phyloP scores from a whole-genome alignment of 2,797 vertebrate genomes.

The Acanthopagrus latus region DNA sequence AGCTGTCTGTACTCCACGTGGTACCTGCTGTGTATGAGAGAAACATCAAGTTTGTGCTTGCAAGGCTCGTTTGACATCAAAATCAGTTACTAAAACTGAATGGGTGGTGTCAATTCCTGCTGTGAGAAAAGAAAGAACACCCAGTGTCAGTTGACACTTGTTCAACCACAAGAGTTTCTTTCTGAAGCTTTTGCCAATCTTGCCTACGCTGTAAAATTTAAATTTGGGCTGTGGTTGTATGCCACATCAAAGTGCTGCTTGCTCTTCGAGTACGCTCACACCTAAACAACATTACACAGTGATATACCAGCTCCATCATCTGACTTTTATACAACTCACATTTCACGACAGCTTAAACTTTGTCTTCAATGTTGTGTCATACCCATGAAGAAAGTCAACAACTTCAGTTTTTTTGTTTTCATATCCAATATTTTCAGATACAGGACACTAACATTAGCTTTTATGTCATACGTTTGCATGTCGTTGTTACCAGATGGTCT shows the following conservation, averaged over 20 bases:
- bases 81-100: constrained; percentile 20
- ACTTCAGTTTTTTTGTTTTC: neutral
- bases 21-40: constrained; percentile 85
- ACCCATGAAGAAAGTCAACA: neutral
- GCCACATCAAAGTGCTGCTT: constrained; percentile 32
- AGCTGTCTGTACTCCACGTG: constrained; percentile 98
- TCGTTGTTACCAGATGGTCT: neutral
- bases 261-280: neutral
- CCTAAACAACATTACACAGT: neutral
- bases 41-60: constrained; percentile 7
- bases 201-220: neutral
- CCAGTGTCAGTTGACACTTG: constrained; percentile 33
- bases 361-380: neutral
- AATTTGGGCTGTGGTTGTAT: neutral
- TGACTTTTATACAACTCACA: neutral
- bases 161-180: constrained; percentile 30
- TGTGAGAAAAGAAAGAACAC: constrained; percentile 5
- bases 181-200: neutral
- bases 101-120: constrained; percentile 20
- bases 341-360: neutral
- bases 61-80: constrained; percentile 7
- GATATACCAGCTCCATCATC: neutral
- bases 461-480: neutral
- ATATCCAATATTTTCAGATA: neutral
- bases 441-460: neutral